Evolutionary conservation across 2,888 invertebrate genomes (phyloP), one percentile per base, ranked within the genome.

Genomic region (Pseudanteris insignis): DNA sequence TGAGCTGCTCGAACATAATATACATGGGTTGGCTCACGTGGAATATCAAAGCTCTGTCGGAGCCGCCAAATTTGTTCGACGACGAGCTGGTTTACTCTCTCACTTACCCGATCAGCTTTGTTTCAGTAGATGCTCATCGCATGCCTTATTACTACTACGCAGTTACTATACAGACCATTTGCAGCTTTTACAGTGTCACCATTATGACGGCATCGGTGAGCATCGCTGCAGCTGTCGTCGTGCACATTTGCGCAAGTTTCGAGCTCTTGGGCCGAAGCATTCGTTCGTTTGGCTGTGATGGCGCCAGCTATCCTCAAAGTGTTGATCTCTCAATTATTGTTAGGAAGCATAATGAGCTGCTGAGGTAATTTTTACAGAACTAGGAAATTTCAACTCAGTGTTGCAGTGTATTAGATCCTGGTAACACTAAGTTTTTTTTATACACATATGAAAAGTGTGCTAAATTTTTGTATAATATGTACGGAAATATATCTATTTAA

Each of bases 201-300:
- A 11, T 29, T 13, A 4, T 47, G 9, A 36, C 37, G 1, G 36
- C 36, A 9, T 11, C 37, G 18, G 24, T 37, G 3, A 29, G 47
- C 9, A 13, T 47, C 2, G 11, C n/a, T 21, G 37, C 37, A 5
- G 4, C 2, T 13, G n/a, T 47, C 3, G n/a, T 30, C 2, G 8
- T 37, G 1, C 47, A 47, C 3, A 21, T 37, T 21, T 47, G 47
- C 9, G 47, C 18, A 8, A n/a, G n/a, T n/a, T n/a, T n/a, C n/a
- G n/a, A n/a, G n/a, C n/a, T n/a, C n/a, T n/a, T n/a, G n/a, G n/a
- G n/a, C n/a, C n/a, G n/a, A n/a, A n/a, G n/a, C n/a, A n/a, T n/a
- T n/a, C n/a, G n/a, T n/a, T n/a, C n/a, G n/a, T n/a, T n/a, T n/a
- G n/a, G n/a, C n/a, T n/a, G n/a, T n/a, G n/a, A n/a, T n/a, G n/a